Evolutionary conservation across 2,797 vertebrate genomes (phyloP), one percentile per base, ranked within the genome.

Genomic region (Knipowitschia caucasica): DNA sequence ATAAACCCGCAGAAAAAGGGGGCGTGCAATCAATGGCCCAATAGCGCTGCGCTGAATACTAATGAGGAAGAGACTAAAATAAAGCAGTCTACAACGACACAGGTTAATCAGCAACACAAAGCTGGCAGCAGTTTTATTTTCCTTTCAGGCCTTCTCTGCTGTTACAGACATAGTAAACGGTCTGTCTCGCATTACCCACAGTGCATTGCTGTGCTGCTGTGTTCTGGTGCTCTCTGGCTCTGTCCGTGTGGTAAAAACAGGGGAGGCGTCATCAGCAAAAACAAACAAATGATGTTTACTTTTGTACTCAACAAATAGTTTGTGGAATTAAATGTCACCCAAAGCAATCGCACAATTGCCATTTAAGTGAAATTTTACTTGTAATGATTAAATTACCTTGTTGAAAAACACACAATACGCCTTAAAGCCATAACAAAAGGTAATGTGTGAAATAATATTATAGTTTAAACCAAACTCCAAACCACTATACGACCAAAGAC

Each of bases 141-240:
- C 53, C 61, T 68, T 64, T 76, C 55, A 67, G 64, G 53, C 46
- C 59, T 68, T 59, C 26, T 42, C 10, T 4, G 40, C 57, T 59
- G 20, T 34, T 46, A 72, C 27, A 61, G 36, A 54, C 29, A 47
- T 39, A 49, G 46, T 67, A 78, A 77, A 76, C 67, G 71, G 46
- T 39, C 18, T 15, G 46, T 39, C 27, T 0, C 68, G 42, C 40
- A 40, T 24, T 46, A 46, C 44, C 63, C 71, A 60, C 69, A 71
- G 58, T 56, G 52, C 67, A 73, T 73, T 67, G 70, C 63, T 47
- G 69, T 69, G 67, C 62, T 75, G 74, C 65, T 60, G 71, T 77
- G 51, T 82, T 84, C 81, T 87, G 72, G 78, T 79, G 79, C 59
- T 87, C 77, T 84, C 85, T 83, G 76, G 81, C 69, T 61, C 4